Evolutionary conservation across 2,888 invertebrate genomes (phyloP).

Genomic region (Perizoma affinitatum): DNA sequence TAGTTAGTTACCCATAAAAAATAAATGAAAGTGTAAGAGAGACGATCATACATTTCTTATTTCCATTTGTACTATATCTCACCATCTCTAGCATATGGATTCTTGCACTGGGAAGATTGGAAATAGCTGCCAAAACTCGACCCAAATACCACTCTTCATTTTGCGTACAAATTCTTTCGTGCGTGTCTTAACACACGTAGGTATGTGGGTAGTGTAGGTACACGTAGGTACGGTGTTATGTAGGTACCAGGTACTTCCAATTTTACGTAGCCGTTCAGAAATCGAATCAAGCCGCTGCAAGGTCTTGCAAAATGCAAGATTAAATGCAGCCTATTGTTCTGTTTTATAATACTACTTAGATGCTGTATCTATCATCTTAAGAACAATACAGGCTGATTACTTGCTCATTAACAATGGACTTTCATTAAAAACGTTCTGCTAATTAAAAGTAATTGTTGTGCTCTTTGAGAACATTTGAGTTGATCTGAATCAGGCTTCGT

Average conservation of each 20-base stretch:
- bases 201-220: no score
- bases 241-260: neutral
- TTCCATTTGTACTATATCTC: neutral
- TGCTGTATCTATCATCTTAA: conserved; percentile 37
- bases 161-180: conserved; percentile 43
- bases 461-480: conserved; percentile 29
- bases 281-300: conserved; percentile 11
- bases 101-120: conserved; percentile 62
- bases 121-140: conserved; percentile 69
- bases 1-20: no score
- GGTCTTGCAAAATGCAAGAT: conserved; percentile 33
- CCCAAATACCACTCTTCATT: conserved; percentile 60
- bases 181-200: conserved; percentile 2
- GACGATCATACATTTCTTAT: conserved; percentile 15
- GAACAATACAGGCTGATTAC: conserved; percentile 42
- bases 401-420: conserved; percentile 38
- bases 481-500: conserved; percentile 19
- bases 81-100: conserved; percentile 39
- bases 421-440: conserved; percentile 33
- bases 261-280: conserved; percentile 4
- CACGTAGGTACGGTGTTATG: neutral
- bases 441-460: conserved; percentile 30
- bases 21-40: conserved; percentile 18
- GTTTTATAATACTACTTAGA: conserved; percentile 27
- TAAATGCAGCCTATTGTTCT: conserved; percentile 41